These are phyloP conservation scores for Alligator sinensis DNA, from an alignment of 2,113 vertebrate genomes.

Conservation along the genomic window DNA sequence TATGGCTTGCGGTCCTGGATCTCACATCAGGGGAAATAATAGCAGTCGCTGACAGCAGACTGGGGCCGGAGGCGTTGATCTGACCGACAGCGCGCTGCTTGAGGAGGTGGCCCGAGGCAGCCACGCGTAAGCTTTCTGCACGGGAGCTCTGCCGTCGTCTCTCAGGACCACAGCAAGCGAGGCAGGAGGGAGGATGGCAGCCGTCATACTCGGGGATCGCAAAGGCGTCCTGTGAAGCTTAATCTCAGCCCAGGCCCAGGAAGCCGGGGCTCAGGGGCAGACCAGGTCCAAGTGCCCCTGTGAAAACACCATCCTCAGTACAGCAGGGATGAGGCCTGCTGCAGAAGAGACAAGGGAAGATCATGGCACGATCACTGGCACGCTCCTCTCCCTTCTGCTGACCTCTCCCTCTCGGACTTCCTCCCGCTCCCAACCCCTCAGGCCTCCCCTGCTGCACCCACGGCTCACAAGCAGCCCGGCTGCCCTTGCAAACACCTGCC, in stretches of 20 bases:
- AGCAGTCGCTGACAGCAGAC: background rate
- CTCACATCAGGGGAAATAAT: background rate
- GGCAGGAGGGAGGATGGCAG: slow-evolving; percentile 55
- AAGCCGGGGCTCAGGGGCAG: slow-evolving; percentile 35
- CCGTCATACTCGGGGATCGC: slow-evolving; percentile 2
- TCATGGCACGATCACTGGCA: background rate
- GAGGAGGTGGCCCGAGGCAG: background rate
- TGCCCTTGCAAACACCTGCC: background rate
- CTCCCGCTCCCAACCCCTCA: background rate
- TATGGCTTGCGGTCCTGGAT: background rate
- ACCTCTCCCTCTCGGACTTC: background rate
- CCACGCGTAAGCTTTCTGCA: background rate
- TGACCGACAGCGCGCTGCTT: background rate
- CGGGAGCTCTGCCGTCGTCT: background rate
- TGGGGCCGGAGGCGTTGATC: background rate
- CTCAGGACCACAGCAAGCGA: background rate
- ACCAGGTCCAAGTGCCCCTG: background rate
- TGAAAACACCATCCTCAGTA: background rate
- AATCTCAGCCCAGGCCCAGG: background rate
- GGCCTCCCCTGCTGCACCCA: background rate
- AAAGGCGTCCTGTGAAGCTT: slow-evolving; percentile 43
- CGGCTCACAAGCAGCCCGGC: background rate
- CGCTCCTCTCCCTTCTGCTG: background rate
- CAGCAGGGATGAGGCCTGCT: background rate
- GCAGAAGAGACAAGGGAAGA: background rate